A percentile compares a stretch with the other conserved stretches of the same genome.
These are phyloP conservation scores for Sminthurinus signatus DNA, from an alignment of 1,140 invertebrate species.

Conservation along the genomic window DNA sequence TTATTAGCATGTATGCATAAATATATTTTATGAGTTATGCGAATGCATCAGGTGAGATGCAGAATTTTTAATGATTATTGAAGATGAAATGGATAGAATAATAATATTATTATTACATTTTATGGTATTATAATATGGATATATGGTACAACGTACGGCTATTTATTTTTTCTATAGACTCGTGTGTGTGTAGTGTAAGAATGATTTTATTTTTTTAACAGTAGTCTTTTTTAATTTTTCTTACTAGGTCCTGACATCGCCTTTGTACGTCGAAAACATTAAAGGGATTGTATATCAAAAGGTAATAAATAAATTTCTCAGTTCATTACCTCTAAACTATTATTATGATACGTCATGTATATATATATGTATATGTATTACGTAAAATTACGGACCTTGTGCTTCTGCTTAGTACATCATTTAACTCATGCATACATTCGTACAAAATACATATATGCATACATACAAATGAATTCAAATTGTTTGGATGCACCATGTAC, in stretches of 20 bases:
- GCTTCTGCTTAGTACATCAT: too few species aligned
- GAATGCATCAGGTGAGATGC: too few species aligned
- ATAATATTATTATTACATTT: not conserved
- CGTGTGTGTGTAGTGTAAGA: not conserved
- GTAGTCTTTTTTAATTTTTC: constrained; percentile 6
- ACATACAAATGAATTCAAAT: too few species aligned
- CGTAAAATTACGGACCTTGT: too few species aligned
- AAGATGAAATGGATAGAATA: not conserved
- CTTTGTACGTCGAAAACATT: constrained; percentile 36
- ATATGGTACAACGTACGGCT: not conserved
- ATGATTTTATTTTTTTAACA: not conserved
- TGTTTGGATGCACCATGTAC: too few species aligned
- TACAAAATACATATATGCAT: too few species aligned
- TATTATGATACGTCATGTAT: not conserved
- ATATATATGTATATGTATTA: not conserved
- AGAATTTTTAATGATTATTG: too few species aligned
- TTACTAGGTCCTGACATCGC: constrained; percentile 27
- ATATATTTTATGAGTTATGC: too few species aligned
- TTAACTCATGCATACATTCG: too few species aligned
- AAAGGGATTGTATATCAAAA: constrained; percentile 22
- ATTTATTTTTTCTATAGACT: not conserved
- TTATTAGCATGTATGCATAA: too few species aligned
- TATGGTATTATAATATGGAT: not conserved
- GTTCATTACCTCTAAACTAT: not conserved
- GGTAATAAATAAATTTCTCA: constrained; percentile 20